These are phyloP conservation scores for Theristus sp. DNA, from an alignment of 2,888 invertebrate species.

Conservation along the genomic window DNA sequence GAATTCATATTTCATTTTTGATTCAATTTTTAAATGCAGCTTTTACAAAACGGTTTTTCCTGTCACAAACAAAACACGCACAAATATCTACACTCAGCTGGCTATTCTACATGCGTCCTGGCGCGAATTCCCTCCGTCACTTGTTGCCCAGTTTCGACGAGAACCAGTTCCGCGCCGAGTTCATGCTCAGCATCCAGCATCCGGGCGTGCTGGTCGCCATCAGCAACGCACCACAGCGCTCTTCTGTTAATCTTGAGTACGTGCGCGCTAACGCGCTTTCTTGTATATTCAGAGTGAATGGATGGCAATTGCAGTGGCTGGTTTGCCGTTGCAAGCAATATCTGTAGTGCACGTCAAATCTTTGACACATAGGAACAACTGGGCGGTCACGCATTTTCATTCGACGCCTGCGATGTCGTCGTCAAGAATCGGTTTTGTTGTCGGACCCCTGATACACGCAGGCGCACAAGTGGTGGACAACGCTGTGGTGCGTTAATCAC, in stretches of 20 bases:
- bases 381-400: neutral
- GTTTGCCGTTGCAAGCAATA: too few species aligned
- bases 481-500: neutral
- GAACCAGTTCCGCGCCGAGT: neutral
- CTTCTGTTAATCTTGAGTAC: too few species aligned
- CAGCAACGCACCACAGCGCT: neutral
- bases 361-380: too few species aligned
- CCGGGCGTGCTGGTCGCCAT: neutral
- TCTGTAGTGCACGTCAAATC: too few species aligned
- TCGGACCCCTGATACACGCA: neutral
- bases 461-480: neutral
- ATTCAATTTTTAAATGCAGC: too few species aligned
- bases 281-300: too few species aligned
- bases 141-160: neutral
- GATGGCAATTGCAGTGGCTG: too few species aligned
- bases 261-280: too few species aligned
- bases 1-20: too few species aligned
- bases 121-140: neutral
- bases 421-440: neutral
- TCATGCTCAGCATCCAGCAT: neutral
- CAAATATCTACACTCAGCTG: neutral
- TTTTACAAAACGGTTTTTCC: too few species aligned
- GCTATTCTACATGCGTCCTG: neutral
- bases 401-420: neutral
- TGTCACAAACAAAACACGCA: too few species aligned